A percentile compares a stretch with the other conserved stretches of the same genome.
phyloP scores from a whole-genome alignment of 2,113 vertebrate genomes.

The Carettochelys insculpta region DNA sequence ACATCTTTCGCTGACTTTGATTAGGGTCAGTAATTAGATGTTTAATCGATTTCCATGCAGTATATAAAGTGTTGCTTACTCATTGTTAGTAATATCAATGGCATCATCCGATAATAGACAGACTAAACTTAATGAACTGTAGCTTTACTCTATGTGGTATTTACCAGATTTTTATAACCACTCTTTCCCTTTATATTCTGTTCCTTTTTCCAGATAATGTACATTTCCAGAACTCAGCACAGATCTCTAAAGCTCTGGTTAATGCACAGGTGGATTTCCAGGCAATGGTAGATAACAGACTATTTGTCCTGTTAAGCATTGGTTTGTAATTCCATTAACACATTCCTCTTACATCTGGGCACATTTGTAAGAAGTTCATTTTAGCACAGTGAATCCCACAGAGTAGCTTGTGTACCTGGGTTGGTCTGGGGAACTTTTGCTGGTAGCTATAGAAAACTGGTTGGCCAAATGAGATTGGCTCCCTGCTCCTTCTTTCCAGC shows the following conservation, averaged over 20 bases:
- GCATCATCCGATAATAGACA: slow-evolving; percentile 76
- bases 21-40: slow-evolving; percentile 76
- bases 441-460: slow-evolving; percentile 4
- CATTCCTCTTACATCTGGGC: slow-evolving; percentile 26
- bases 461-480: neutral
- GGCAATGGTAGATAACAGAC: slow-evolving; percentile 87
- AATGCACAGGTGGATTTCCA: slow-evolving; percentile 94
- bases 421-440: slow-evolving; percentile 3
- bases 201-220: slow-evolving; percentile 90
- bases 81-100: slow-evolving; percentile 75
- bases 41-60: slow-evolving; percentile 75
- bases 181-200: slow-evolving; percentile 47
- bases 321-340: slow-evolving; percentile 2
- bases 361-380: slow-evolving; percentile 16
- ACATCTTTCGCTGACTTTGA: slow-evolving; percentile 75
- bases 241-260: slow-evolving; percentile 97
- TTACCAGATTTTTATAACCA: slow-evolving; percentile 54
- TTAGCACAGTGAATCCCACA: slow-evolving; percentile 16
- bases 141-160: slow-evolving; percentile 72
- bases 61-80: slow-evolving; percentile 66
- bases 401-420: neutral
- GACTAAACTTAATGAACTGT: slow-evolving; percentile 77
- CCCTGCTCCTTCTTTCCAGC: neutral
- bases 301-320: slow-evolving; percentile 33
- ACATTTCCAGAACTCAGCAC: slow-evolving; percentile 98